Evolutionary conservation across 2,888 invertebrate genomes (phyloP), one percentile per base, ranked within the genome.

Genomic region (Dyspetes luteomarginatus): DNA sequence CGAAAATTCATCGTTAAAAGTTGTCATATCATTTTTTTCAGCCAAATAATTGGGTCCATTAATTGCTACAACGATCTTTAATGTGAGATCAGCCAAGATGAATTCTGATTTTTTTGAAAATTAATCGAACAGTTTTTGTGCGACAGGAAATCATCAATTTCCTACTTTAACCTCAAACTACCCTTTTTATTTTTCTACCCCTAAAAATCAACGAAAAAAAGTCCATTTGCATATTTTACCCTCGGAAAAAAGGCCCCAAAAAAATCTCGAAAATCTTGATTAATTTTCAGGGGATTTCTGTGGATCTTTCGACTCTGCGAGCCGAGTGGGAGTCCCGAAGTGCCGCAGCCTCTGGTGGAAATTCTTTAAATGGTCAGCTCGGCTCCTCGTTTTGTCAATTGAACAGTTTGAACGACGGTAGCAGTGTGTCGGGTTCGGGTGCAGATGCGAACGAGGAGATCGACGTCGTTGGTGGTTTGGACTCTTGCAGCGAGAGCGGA

Each of bases 281-380:
- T n/a, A 52, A 72, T 71, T 68, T 85, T 87, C 87, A 92, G 92
- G 98, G 98, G 86, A 97, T 98, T 88, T 95, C 96, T 17, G 97
- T 98, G 22, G 97, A 97, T 92, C 92, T 98, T 82, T 96, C 97
- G 88, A 96, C 97, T 2, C 93, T 98, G 65, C 95, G 96, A 87
- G 94, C 96, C 58, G 97, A 98, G 91, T 97, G 97, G 93, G 94
- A 97, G 87, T 95, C 96, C 9, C 97, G 92, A 1, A 89, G 89
- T 62, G 89, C 91, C 0, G 87, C 89, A 9, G 90, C 91, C 0
- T 82, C 87, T 36, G 94, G 94, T 86, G 95, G 95, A 68, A 88
- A 85, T 78, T 84, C 88, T 3, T 71, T 88, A 58, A 89, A 88
- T 79, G 84, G 87, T 28, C 87, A 88, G 45, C 78, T 90, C 55